Evolutionary conservation across 2,113 vertebrate genomes (phyloP).

Genomic region (Pithys albifrons): DNA sequence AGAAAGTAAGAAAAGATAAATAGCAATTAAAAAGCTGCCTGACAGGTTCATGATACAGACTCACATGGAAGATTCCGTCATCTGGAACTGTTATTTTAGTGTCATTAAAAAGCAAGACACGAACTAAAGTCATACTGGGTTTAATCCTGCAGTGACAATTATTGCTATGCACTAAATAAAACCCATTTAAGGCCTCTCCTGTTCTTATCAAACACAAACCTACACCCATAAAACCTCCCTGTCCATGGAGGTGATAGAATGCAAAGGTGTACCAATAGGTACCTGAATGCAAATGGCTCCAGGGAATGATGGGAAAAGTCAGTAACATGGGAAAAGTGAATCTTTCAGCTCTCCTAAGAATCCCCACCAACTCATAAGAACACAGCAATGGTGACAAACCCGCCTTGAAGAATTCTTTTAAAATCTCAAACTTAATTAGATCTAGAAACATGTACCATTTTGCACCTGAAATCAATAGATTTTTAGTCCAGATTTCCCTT

Average conservation of each 20-base stretch:
- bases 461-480: background rate
- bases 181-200: background rate
- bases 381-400: background rate
- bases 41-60: background rate
- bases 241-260: background rate
- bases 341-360: background rate
- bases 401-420: background rate
- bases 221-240: background rate
- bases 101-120: background rate
- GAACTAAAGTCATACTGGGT: background rate
- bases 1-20: background rate
- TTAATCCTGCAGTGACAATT: background rate
- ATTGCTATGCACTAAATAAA: background rate
- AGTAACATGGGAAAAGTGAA: background rate
- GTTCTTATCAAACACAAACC: background rate
- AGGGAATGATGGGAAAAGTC: background rate
- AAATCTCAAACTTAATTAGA: background rate
- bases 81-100: background rate
- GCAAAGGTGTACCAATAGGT: background rate
- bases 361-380: rapidly evolving
- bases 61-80: background rate
- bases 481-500: background rate
- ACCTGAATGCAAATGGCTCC: background rate
- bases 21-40: background rate
- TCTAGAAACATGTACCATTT: background rate